Conservation (phyloP, 2,113 vertebrate species). For the Cephalophus harveyi region DNA sequence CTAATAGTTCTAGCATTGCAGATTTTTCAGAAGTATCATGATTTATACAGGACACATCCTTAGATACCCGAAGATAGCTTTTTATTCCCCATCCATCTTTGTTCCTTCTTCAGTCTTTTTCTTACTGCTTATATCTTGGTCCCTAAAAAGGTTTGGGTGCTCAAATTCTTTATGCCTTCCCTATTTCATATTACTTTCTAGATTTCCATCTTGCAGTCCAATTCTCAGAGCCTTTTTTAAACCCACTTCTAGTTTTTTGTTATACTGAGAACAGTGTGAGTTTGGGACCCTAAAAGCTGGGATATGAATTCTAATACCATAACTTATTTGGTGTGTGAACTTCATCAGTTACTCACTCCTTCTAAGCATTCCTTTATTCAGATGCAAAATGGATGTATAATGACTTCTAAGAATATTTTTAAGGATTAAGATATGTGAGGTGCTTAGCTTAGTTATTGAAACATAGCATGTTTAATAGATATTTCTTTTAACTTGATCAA, state of each 20-base stretch:
- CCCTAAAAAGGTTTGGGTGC: not conserved
- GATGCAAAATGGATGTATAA: not conserved
- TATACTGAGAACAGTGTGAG: not conserved
- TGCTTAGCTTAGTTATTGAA: not conserved
- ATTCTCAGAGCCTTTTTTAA: not conserved
- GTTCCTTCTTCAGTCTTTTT: not conserved
- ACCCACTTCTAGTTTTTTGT: not conserved
- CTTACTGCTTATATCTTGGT: not conserved
- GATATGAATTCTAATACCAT: not conserved
- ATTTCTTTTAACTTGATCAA: not conserved
- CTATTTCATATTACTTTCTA: not conserved
- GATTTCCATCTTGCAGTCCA: not conserved
- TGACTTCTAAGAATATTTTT: not conserved
- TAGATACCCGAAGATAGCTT: not conserved
- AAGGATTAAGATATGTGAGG: not conserved
- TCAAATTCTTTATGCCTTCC: not conserved
- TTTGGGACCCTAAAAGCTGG: not conserved
- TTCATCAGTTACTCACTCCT: not conserved
- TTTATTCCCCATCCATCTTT: not conserved
- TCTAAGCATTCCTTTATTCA: not conserved
- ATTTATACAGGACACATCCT: not conserved
- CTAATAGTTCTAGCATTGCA: not conserved
- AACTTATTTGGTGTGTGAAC: not conserved
- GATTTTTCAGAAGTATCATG: not conserved
- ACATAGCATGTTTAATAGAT: not conserved